Evolutionary conservation across 2,113 vertebrate species (phyloP).

Genomic region (Myotis davidii): DNA sequence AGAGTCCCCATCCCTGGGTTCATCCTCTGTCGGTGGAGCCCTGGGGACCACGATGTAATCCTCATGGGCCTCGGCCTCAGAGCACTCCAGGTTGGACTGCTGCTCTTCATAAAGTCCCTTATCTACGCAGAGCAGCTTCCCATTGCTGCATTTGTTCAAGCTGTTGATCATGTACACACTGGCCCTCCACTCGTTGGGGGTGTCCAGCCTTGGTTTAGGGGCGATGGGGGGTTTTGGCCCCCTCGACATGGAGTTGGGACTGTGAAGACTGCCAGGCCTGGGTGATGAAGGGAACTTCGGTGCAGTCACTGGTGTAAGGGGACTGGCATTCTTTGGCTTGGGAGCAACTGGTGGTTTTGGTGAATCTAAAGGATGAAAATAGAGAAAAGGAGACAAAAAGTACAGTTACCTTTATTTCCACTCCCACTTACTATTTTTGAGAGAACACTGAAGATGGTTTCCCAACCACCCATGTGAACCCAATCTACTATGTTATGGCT

Average conservation of each 20-base stretch:
- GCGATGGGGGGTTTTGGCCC: constrained; percentile 93
- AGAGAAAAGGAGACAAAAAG: constrained; percentile 69
- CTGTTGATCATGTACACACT: constrained; percentile 79
- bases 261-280: constrained; percentile 83
- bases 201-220: constrained; percentile 91
- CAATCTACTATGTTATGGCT: neutral
- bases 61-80: constrained; percentile 77
- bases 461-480: neutral
- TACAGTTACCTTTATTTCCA: constrained; percentile 54
- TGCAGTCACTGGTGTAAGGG: constrained; percentile 83
- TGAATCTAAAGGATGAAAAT: constrained; percentile 88
- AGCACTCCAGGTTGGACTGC: constrained; percentile 60
- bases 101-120: constrained; percentile 81
- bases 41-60: constrained; percentile 80
- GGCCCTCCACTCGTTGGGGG: constrained; percentile 84
- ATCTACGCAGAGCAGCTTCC: constrained; percentile 85
- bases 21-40: constrained; percentile 71
- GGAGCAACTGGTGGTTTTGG: constrained; percentile 93
- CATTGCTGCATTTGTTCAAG: constrained; percentile 88
- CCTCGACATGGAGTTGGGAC: constrained; percentile 84
- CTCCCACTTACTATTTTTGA: neutral
- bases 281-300: constrained; percentile 90
- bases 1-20: constrained; percentile 58
- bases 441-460: neutral
- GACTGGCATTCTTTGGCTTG: constrained; percentile 89